Evolutionary conservation across 1,140 invertebrate species (phyloP).

Genomic region (Bombus consobrinus): DNA sequence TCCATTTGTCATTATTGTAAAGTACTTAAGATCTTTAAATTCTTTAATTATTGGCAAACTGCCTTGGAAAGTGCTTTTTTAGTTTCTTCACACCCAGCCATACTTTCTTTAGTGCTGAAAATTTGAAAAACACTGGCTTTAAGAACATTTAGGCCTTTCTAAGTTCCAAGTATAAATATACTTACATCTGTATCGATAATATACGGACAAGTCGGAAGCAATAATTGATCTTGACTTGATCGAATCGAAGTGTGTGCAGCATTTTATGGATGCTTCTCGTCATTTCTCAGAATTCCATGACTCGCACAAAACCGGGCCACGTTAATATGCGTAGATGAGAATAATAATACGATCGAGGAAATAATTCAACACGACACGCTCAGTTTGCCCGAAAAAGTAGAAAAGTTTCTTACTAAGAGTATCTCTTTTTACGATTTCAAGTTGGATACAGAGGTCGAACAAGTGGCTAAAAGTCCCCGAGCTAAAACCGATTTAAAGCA

Average conservation of each 20-base stretch:
- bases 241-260: constrained; percentile 17
- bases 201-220: constrained; percentile 33
- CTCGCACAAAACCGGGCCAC: neutral
- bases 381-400: constrained; percentile 25
- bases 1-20: neutral
- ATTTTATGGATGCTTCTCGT: constrained; percentile 5
- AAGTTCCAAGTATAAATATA: constrained; percentile 47
- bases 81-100: constrained; percentile 1
- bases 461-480: constrained; percentile 41
- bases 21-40: neutral
- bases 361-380: constrained; percentile 11
- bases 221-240: constrained; percentile 30
- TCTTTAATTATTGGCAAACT: constrained; percentile 7
- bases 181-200: constrained; percentile 48
- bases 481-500: constrained; percentile 63
- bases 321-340: neutral
- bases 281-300: neutral
- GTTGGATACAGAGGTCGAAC: constrained; percentile 42
- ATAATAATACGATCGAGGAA: constrained; percentile 10
- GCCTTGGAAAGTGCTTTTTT: constrained; percentile 11
- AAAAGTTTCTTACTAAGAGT: constrained; percentile 5
- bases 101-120: constrained; percentile 34
- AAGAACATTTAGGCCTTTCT: constrained; percentile 45
- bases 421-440: constrained; percentile 31
- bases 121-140: constrained; percentile 39